Percentiles rank a stretch among this genome's conserved stretches.
phyloP scores from a whole-genome alignment of 2,797 vertebrate genomes.

The Pagetopsis macropterus region DNA sequence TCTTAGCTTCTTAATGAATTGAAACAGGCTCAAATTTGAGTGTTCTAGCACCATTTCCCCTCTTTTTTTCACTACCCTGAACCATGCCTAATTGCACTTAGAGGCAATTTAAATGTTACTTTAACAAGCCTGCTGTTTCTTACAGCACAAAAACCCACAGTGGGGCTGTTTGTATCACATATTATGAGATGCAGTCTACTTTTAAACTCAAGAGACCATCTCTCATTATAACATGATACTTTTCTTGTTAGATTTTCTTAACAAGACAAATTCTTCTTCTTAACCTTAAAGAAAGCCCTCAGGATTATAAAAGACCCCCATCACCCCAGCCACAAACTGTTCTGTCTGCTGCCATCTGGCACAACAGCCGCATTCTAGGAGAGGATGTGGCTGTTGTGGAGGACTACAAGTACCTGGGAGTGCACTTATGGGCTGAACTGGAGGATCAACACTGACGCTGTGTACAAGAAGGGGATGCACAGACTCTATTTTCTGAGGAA shows the following conservation, averaged over 20 bases:
- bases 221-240: slow-evolving; percentile 30
- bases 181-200: slow-evolving; percentile 25
- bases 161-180: slow-evolving; percentile 23
- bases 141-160: slow-evolving; percentile 31
- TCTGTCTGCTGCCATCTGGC: too few relatives aligned
- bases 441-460: too few relatives aligned
- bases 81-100: slow-evolving; percentile 48
- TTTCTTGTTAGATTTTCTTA: slow-evolving; percentile 25
- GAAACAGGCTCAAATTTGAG: neutral
- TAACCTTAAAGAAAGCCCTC: too few relatives aligned
- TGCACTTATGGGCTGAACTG: too few relatives aligned
- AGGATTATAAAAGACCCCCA: too few relatives aligned
- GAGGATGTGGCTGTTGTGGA: too few relatives aligned
- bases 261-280: slow-evolving; percentile 12
- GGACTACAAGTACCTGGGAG: too few relatives aligned
- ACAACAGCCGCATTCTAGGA: too few relatives aligned
- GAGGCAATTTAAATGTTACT: slow-evolving; percentile 45
- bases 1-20: slow-evolving; percentile 10
- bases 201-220: slow-evolving; percentile 33
- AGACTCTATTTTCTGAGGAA: too few relatives aligned
- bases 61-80: slow-evolving; percentile 26
- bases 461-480: too few relatives aligned
- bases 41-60: neutral
- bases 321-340: too few relatives aligned
- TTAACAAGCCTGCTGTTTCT: slow-evolving; percentile 56